These are phyloP conservation scores for Cyphomyrmex costatus DNA, from an alignment of 1,140 invertebrate species.

Conservation along the genomic window DNA sequence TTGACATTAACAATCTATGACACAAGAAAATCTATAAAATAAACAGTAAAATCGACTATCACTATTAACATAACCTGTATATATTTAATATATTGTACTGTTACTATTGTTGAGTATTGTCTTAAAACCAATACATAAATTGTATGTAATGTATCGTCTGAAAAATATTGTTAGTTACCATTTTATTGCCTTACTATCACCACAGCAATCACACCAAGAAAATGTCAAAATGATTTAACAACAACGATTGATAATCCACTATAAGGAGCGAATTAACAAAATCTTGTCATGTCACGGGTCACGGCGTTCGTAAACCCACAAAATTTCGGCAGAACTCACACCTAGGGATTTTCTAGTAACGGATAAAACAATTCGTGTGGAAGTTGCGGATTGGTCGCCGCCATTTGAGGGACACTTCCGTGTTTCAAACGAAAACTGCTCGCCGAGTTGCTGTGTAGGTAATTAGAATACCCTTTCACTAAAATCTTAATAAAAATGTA, in stretches of 20 bases:
- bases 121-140: not conserved
- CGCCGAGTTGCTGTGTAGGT: no score
- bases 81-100: slow-evolving; percentile 1
- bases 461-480: no score
- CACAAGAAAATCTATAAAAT: slow-evolving; percentile 12
- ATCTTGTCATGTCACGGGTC: not conserved
- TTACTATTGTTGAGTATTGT: no score
- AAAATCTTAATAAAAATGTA: no score
- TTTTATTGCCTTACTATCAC: slow-evolving; percentile 40
- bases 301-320: not conserved
- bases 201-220: not conserved
- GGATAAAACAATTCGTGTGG: no score
- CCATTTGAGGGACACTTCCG: no score
- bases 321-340: not conserved
- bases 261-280: not conserved
- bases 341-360: no score
- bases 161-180: slow-evolving; percentile 55
- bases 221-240: not conserved
- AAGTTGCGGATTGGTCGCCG: no score
- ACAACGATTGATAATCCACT: not conserved
- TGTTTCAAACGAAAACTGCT: no score
- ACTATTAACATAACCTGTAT: slow-evolving; percentile 47
- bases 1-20: not conserved
- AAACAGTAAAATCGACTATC: slow-evolving; percentile 37
- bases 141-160: not conserved